phyloP scores from a whole-genome alignment of 2,797 vertebrate species.

The Macroramphosus scolopax region DNA sequence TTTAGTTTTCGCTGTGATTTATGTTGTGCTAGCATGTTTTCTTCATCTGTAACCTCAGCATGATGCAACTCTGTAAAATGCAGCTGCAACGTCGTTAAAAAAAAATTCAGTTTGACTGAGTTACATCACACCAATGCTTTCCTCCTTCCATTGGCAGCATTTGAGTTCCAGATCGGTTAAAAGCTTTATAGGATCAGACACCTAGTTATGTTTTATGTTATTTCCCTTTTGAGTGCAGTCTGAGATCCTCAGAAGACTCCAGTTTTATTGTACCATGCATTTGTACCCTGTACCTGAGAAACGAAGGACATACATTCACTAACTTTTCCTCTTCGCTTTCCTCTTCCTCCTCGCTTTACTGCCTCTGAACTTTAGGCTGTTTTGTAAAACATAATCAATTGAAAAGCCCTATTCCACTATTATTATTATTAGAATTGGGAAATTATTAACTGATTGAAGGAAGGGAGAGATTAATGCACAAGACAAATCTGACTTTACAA shows the following conservation, averaged over 20 bases:
- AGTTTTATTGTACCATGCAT: slow-evolving; percentile 1
- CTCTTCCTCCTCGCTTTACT: background rate
- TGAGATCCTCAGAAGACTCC: background rate
- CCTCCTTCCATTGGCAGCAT: too few relatives aligned
- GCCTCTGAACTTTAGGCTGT: background rate
- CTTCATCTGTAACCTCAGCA: slow-evolving; percentile 1
- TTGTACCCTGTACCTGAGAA: too few relatives aligned
- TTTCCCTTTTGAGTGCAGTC: background rate
- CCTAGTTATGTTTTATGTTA: slow-evolving; percentile 10
- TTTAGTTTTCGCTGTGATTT: background rate
- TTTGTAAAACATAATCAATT: background rate
- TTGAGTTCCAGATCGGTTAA: too few relatives aligned
- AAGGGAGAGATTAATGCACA: too few relatives aligned
- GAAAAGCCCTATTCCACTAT: background rate
- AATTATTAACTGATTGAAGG: slow-evolving; percentile 4
- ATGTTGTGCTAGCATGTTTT: slow-evolving; percentile 4
- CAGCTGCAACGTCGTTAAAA: too few relatives aligned
- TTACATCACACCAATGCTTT: too few relatives aligned
- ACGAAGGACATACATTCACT: too few relatives aligned
- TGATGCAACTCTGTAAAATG: too few relatives aligned
- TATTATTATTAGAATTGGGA: too few relatives aligned
- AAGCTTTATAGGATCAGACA: background rate
- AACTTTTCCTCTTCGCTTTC: too few relatives aligned
- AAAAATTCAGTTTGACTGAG: too few relatives aligned
- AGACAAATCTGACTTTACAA: slow-evolving; percentile 7